Evolutionary conservation across 1,140 invertebrate species (phyloP), one percentile per base, ranked within the genome.

Genomic region (Lucilia sericata): DNA sequence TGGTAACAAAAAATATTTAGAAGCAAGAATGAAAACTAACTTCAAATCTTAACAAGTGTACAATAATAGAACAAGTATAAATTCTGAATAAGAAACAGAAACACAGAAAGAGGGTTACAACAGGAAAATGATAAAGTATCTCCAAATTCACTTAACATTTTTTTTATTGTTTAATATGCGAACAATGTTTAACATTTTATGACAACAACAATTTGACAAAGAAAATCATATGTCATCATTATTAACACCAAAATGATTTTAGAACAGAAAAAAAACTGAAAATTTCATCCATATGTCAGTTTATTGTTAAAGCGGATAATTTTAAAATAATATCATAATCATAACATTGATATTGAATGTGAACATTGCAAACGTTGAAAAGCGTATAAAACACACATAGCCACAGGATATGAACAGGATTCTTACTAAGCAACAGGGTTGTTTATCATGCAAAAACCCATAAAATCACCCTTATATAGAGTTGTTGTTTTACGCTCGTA

Each of bases 151-250:
- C 65, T 70, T 90, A 87, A 87, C 87, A 88, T 87, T 87, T 86
- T 86, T 87, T 30, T 85, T 86, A 88, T 90, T 90, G 90, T 88
- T 90, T 89, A 90, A 87, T 85, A 84, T 78, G 74, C 12, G 34
- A 36, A 60, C 85, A 85, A 78, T 65, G 74, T 74, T 84, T 84
- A 86, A 87, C 87, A 90, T 86, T 88, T 88, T 83, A 47, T 88
- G 87, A 89, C 89, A 90, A 90, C 74, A 80, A 51, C 42, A 80
- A 13, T 21, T 36, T 10, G 4, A 80, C 76, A 80, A 47, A 89
- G 89, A 84, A 90, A 90, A 90, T 90, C 89, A 90, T 90, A 90
- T 90, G 89, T 90, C 89, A 90, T 90, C 88, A 90, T 90, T 90
- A 90, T 90, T 90, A 90, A 90, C 89, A 88, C 86, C 88, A 85